Conservation (phyloP, 1,140 invertebrate genomes). For the Notospermus geniculatus region DNA sequence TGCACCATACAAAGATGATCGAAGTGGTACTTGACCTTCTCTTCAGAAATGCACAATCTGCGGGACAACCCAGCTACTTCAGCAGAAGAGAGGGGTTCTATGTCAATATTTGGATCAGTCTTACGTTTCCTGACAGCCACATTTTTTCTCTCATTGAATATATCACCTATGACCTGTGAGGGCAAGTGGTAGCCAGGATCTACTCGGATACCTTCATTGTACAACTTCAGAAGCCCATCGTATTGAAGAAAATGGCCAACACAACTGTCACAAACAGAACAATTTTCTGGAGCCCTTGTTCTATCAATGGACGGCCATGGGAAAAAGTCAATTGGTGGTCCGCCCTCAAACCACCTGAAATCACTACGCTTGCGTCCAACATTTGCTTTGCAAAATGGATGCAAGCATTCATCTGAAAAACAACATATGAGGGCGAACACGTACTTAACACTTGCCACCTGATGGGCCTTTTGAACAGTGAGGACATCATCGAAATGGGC, state of each 20-base stretch:
- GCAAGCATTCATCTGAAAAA: background rate
- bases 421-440: constrained; percentile 3
- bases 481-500: background rate
- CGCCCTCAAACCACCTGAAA: background rate
- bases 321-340: background rate
- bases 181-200: background rate
- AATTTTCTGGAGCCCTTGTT: background rate
- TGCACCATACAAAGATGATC: background rate
- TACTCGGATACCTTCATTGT: background rate
- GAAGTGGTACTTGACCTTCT: background rate
- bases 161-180: too few species aligned
- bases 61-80: background rate
- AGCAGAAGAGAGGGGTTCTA: background rate
- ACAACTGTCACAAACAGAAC: background rate
- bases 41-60: background rate
- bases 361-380: background rate
- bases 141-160: too few species aligned
- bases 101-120: too few species aligned
- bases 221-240: background rate
- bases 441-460: background rate
- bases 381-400: constrained; percentile 1
- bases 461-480: background rate
- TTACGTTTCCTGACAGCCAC: too few species aligned
- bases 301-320: constrained; percentile 4
- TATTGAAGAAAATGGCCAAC: background rate